Conservation (phyloP, 2,888 invertebrate species). For the Sceliomorpha sp. region DNA sequence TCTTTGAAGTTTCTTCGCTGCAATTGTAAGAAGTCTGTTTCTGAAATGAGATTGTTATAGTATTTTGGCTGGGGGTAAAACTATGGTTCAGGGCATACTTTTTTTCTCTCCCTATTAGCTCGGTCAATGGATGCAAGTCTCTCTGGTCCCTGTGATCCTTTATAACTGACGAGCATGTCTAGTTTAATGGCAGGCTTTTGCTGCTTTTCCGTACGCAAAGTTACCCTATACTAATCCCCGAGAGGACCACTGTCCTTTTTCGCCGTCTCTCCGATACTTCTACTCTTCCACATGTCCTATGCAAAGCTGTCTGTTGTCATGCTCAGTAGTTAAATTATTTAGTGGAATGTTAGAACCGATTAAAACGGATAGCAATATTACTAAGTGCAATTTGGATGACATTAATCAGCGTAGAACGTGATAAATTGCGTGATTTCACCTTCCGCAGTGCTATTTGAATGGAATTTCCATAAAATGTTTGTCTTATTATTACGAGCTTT, state of each 20-base stretch:
- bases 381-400: no score
- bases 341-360: no score
- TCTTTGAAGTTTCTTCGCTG: no score
- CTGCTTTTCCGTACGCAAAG: conserved; percentile 3
- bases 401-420: not conserved
- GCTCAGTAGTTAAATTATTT: no score
- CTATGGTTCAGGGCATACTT: no score
- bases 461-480: conserved; percentile 12
- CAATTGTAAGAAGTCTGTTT: no score
- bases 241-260: conserved; percentile 10
- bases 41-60: no score
- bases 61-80: no score
- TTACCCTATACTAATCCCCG: conserved; percentile 12
- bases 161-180: conserved; percentile 12
- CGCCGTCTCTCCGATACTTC: not conserved
- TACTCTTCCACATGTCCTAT: not conserved
- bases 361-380: no score
- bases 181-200: conserved; percentile 19
- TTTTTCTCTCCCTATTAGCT: no score
- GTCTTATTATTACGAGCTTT: conserved; percentile 5
- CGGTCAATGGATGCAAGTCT: conserved; percentile 8
- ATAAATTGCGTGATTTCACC: conserved; percentile 7
- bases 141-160: conserved; percentile 8
- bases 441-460: conserved; percentile 1
- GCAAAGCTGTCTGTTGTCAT: not conserved